phyloP scores from a whole-genome alignment of 2,797 vertebrate species.

The Valencia hispanica region DNA sequence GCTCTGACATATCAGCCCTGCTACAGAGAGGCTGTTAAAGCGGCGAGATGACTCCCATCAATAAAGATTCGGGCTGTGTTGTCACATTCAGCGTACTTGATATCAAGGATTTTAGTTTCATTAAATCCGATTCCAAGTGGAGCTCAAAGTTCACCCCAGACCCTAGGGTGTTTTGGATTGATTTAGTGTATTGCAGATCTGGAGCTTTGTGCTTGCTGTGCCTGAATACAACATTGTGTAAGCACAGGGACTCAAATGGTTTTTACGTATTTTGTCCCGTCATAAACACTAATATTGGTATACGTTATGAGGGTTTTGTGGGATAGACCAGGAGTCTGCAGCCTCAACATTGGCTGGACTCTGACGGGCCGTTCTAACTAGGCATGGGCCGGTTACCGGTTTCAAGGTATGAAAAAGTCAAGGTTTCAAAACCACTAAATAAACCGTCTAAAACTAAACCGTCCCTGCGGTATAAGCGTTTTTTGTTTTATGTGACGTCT shows the following conservation, averaged over 20 bases:
- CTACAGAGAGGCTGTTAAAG: conserved; percentile 3
- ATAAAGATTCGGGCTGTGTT: not conserved
- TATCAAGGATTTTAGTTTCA: not conserved
- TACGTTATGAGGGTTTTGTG: not conserved
- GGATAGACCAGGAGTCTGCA: not conserved
- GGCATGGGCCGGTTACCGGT: too few species aligned
- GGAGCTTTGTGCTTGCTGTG: not conserved
- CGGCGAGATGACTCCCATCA: conserved; percentile 1
- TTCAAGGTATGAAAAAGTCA: too few species aligned
- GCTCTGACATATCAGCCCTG: not conserved
- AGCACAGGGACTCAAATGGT: too few species aligned
- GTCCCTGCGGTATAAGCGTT: too few species aligned
- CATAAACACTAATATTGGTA: not conserved
- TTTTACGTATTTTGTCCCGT: not conserved
- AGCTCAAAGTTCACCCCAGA: conserved; percentile 15
- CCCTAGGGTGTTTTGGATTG: not conserved
- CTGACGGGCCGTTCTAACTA: too few species aligned
- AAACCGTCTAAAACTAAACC: too few species aligned
- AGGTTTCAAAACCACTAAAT: too few species aligned
- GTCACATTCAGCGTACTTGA: conserved; percentile 5
- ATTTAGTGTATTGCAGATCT: not conserved
- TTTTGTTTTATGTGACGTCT: too few species aligned
- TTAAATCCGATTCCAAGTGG: not conserved
- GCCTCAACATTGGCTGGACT: too few species aligned
- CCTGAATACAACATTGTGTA: not conserved